Conservation (phyloP, 2,888 invertebrate genomes). For the Dryocosmus kuriphilus region DNA sequence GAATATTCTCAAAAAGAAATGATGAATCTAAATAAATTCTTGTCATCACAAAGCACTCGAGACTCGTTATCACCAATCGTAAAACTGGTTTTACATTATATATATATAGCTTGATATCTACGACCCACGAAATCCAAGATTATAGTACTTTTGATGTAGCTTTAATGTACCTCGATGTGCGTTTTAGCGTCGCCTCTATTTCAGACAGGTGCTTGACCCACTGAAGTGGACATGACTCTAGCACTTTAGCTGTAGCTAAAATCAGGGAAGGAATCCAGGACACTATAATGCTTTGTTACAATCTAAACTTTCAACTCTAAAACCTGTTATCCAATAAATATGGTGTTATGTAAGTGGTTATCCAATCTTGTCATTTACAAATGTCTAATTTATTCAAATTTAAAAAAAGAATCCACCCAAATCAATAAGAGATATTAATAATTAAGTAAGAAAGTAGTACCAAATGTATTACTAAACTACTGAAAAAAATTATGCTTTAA, state of each 20-base stretch:
- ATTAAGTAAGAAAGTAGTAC: too few species aligned
- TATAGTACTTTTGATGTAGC: conserved; percentile 24
- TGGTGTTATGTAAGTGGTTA: too few species aligned
- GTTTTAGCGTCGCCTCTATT: conserved; percentile 10
- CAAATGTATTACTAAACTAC: too few species aligned
- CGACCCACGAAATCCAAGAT: conserved; percentile 10
- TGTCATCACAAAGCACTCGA: conserved; percentile 20
- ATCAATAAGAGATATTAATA: too few species aligned
- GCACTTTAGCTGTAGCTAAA: neutral
- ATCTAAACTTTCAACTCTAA: neutral
- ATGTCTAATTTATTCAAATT: too few species aligned
- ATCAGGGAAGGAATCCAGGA: neutral
- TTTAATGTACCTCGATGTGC: conserved; percentile 21
- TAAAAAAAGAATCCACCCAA: too few species aligned
- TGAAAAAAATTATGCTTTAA: neutral
- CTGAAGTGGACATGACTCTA: neutral
- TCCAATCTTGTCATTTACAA: neutral
- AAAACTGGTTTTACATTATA: conserved; percentile 10
- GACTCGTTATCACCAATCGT: conserved; percentile 20
- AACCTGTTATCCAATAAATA: too few species aligned
- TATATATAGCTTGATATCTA: conserved; percentile 31
- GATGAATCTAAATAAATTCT: neutral
- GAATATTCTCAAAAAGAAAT: neutral
- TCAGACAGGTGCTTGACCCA: conserved; percentile 26
- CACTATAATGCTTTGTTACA: conserved; percentile 9